Conservation (phyloP, 2,113 vertebrate genomes). For the Piaya cayana region DNA sequence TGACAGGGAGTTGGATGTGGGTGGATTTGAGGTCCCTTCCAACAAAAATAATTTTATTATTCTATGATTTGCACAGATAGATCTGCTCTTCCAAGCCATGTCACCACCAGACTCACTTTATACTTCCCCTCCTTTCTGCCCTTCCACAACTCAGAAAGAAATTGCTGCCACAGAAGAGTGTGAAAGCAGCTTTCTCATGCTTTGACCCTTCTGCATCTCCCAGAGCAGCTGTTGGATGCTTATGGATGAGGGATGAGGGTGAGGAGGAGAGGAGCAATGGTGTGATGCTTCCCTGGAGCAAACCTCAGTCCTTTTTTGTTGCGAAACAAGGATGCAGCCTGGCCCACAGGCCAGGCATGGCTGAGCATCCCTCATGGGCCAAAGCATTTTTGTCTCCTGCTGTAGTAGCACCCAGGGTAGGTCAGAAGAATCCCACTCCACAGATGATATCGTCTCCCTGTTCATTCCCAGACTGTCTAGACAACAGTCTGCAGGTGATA, state of each 20-base stretch:
- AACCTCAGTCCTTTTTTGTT: not conserved
- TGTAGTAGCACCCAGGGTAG: not conserved
- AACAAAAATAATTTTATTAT: too few relatives aligned
- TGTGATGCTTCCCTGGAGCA: not conserved
- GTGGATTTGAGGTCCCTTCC: too few relatives aligned
- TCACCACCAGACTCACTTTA: not conserved
- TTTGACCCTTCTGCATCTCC: not conserved
- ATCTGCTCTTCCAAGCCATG: not conserved
- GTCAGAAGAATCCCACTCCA: not conserved
- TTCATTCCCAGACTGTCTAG: not conserved
- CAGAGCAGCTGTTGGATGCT: not conserved
- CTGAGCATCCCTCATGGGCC: not conserved
- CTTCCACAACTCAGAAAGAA: not conserved
- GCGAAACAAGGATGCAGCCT: not conserved
- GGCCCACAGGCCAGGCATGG: too few relatives aligned
- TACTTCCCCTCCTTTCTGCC: not conserved
- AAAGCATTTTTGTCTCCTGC: not conserved
- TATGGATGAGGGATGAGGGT: not conserved
- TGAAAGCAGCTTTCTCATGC: not conserved
- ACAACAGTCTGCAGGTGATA: not conserved
- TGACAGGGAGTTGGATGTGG: too few relatives aligned
- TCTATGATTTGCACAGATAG: not conserved
- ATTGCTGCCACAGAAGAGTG: not conserved
- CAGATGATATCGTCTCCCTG: not conserved
- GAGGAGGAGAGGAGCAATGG: not conserved